Evolutionary conservation across 2,888 invertebrate genomes (phyloP).

Genomic region (Hedya salicella): DNA sequence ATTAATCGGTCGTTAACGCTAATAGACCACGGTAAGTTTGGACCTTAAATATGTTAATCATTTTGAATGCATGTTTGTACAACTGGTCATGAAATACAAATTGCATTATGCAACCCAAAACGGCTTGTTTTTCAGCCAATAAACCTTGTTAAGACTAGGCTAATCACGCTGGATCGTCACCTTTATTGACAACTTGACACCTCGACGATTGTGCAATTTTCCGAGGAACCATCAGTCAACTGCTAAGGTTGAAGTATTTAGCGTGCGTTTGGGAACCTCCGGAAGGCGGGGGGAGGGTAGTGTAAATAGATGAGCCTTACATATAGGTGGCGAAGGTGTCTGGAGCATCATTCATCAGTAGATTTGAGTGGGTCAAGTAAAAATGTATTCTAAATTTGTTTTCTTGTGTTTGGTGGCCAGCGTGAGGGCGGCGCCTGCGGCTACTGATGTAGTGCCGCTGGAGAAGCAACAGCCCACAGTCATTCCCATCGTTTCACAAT

Average conservation of each 20-base stretch:
- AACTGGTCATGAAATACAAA: too few relatives aligned
- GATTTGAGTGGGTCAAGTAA: conserved; percentile 65
- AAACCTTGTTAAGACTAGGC: conserved; percentile 58
- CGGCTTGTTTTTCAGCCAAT: conserved; percentile 28
- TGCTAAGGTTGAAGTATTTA: conserved; percentile 84
- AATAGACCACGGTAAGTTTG: too few relatives aligned
- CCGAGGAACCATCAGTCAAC: conserved; percentile 77
- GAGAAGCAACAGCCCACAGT: conserved; percentile 71
- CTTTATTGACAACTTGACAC: conserved; percentile 82
- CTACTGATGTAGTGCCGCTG: conserved; percentile 62
- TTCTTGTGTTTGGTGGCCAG: conserved; percentile 58
- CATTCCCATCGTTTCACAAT: conserved; percentile 81
- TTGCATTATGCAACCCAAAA: background rate
- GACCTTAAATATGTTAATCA: too few relatives aligned
- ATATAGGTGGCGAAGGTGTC: conserved; percentile 77
- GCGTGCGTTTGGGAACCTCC: conserved; percentile 75
- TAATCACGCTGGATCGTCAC: conserved; percentile 66
- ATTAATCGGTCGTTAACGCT: too few relatives aligned
- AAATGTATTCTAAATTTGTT: conserved; percentile 67
- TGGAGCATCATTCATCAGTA: conserved; percentile 76
- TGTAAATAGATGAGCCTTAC: conserved; percentile 82
- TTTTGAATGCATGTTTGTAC: too few relatives aligned
- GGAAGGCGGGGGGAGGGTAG: conserved; percentile 81
- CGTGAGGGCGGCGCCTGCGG: conserved; percentile 62
- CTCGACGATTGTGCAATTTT: conserved; percentile 80